phyloP scores from a whole-genome alignment of 1,140 invertebrate species.

The Brachionus calyciflorus region DNA sequence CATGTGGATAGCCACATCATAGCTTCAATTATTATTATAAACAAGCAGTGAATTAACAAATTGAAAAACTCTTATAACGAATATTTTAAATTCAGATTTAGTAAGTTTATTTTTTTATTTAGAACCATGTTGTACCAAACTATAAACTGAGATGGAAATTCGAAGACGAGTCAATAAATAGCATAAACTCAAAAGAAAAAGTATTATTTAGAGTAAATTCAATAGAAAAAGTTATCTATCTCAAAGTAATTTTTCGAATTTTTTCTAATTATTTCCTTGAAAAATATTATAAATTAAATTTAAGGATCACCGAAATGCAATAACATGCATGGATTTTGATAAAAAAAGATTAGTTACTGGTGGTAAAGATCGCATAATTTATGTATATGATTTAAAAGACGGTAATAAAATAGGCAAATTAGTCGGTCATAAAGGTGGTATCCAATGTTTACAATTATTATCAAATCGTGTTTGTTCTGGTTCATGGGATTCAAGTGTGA shows the following conservation, averaged over 20 bases:
- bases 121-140: background rate
- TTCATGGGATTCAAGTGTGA: slow-evolving; percentile 31
- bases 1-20: too few species aligned
- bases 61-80: background rate
- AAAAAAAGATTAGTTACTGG: slow-evolving; percentile 39
- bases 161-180: background rate
- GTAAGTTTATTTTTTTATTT: too few species aligned
- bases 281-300: background rate
- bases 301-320: slow-evolving; percentile 8
- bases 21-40: too few species aligned
- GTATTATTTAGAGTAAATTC: background rate
- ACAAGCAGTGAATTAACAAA: too few species aligned
- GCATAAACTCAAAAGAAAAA: background rate
- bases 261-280: background rate
- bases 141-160: background rate
- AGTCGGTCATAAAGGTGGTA: slow-evolving; percentile 30
- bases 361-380: slow-evolving; percentile 9
- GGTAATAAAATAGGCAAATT: slow-evolving; percentile 32
- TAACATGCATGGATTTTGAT: slow-evolving; percentile 42
- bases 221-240: slow-evolving; percentile 23
- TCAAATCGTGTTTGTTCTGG: slow-evolving; percentile 31
- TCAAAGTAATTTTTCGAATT: background rate
- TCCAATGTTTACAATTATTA: slow-evolving; percentile 21
- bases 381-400: slow-evolving; percentile 26
- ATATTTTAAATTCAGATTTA: too few species aligned